Evolutionary conservation across 2,797 vertebrate species (phyloP).

Genomic region (Molothrus ater): DNA sequence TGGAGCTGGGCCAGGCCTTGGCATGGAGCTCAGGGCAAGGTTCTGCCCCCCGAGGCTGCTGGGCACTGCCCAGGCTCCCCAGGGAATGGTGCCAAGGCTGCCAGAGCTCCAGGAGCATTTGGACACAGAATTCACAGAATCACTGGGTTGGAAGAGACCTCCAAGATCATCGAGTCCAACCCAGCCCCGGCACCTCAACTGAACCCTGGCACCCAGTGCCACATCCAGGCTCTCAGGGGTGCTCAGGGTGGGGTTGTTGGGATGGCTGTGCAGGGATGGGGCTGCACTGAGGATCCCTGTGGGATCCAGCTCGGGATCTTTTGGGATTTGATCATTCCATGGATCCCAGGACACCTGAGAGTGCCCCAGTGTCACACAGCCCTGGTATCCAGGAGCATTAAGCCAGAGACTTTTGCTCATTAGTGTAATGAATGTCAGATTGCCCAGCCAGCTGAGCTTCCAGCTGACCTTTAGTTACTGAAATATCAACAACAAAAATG

Average conservation of each 20-base stretch:
- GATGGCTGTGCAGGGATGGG: not conserved
- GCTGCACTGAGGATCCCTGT: accelerated
- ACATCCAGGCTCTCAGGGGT: not conserved
- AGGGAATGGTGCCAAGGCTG: not conserved
- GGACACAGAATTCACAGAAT: too few relatives aligned
- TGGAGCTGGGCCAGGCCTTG: too few relatives aligned
- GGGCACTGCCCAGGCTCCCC: not conserved
- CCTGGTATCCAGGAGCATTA: not conserved
- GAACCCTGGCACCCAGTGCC: too few relatives aligned
- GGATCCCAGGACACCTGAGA: not conserved
- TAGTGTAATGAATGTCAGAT: constrained; percentile 34
- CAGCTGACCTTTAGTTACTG: constrained; percentile 20
- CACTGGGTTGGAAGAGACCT: too few relatives aligned
- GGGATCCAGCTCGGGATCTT: not conserved
- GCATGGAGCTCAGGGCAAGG: too few relatives aligned
- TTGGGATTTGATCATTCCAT: not conserved
- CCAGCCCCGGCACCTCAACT: too few relatives aligned
- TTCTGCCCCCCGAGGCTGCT: too few relatives aligned
- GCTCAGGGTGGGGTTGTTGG: not conserved
- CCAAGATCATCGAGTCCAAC: too few relatives aligned
- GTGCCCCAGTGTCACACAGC: accelerated
- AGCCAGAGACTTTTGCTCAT: not conserved
- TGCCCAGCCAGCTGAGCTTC: not conserved
- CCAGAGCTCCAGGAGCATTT: not conserved
- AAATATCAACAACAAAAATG: not conserved